A percentile compares a stretch with the other conserved stretches of the same genome.
Conservation (phyloP, 2,797 vertebrate species). For the Lepilemur septentrionalis region DNA sequence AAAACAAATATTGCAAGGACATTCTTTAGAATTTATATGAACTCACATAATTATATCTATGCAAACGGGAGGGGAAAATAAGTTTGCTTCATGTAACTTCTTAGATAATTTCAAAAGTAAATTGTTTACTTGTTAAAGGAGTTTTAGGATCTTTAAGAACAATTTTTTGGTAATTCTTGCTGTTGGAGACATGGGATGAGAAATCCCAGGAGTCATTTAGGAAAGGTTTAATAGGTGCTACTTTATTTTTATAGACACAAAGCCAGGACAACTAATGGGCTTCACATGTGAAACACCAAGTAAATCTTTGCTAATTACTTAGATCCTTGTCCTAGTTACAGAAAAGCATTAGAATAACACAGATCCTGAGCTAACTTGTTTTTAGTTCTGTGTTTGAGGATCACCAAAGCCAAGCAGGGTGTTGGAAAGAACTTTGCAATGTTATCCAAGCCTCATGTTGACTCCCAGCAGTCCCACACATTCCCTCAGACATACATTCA, state of each 20-base stretch:
- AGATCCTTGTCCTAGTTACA: slow-evolving; percentile 64
- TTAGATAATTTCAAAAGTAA: slow-evolving; percentile 16
- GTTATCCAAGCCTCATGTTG: neutral
- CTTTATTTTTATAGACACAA: slow-evolving; percentile 55
- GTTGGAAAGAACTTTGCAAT: neutral
- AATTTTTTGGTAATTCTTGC: neutral
- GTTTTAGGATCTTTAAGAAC: neutral
- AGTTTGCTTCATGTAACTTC: neutral
- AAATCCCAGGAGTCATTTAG: neutral
- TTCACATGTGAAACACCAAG: slow-evolving; percentile 70
- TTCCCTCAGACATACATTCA: neutral
- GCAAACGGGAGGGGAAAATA: neutral
- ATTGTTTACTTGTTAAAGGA: neutral
- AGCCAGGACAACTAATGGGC: slow-evolving; percentile 59
- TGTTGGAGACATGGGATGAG: neutral
- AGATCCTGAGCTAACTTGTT: neutral
- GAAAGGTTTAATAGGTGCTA: slow-evolving; percentile 29
- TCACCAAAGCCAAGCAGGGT: neutral
- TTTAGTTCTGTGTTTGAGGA: neutral
- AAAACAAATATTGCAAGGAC: neutral
- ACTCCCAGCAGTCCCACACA: neutral
- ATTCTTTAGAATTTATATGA: slow-evolving; percentile 29
- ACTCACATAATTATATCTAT: slow-evolving; percentile 30
- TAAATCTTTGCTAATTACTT: slow-evolving; percentile 74
- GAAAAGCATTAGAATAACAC: slow-evolving; percentile 35